Conservation (phyloP, 2,888 invertebrate species). For the Dynastes maya region DNA sequence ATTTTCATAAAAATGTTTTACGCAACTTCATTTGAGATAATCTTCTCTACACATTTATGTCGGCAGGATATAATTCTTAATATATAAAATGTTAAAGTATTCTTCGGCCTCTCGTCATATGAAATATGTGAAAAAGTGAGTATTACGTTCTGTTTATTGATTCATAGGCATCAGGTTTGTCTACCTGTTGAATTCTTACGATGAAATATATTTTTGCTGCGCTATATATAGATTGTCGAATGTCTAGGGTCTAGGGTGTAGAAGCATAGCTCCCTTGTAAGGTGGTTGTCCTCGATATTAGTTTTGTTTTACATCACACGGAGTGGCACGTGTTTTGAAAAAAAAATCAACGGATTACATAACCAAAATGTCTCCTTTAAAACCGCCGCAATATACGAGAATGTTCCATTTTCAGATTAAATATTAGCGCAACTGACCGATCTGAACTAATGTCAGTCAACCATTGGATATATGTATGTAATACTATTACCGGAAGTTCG, state of each 20-base stretch:
- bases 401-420: neutral
- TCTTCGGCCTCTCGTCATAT: neutral
- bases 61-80: neutral
- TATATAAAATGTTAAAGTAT: neutral
- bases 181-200: constrained; percentile 12
- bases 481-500: neutral
- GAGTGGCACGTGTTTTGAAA: no score
- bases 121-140: neutral
- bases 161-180: neutral
- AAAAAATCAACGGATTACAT: no score
- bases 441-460: constrained; percentile 1
- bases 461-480: constrained; percentile 1
- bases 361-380: no score
- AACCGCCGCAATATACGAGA: neutral
- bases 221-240: constrained; percentile 2
- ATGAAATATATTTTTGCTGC: constrained; percentile 6
- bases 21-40: neutral
- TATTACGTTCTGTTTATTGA: constrained; percentile 3
- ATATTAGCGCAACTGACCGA: neutral
- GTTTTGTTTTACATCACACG: no score
- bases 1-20: neutral
- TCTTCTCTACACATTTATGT: neutral
- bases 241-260: neutral
- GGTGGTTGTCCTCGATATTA: neutral
- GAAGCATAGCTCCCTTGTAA: neutral